Evolutionary conservation across 1,140 invertebrate genomes (phyloP).

Genomic region (Oedothorax gibbosus): DNA sequence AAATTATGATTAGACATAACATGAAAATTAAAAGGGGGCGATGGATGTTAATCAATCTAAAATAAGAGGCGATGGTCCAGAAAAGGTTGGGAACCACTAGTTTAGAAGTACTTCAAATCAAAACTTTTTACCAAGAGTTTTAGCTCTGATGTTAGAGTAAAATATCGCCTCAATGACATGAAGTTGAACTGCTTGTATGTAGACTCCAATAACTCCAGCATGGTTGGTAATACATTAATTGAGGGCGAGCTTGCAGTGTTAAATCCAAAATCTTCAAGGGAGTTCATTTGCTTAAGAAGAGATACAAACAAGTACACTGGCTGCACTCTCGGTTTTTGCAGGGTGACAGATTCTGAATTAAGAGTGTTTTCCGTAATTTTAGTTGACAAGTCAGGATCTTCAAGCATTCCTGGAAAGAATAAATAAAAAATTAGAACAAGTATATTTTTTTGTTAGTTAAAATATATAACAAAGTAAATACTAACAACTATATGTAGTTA

Average conservation of each 20-base stretch:
- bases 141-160: slow-evolving; percentile 30
- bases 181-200: slow-evolving; percentile 15
- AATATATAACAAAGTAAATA: too few species aligned
- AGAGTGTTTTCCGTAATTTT: not conserved
- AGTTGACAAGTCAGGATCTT: slow-evolving; percentile 12
- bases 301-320: slow-evolving; percentile 13
- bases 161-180: slow-evolving; percentile 28
- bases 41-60: too few species aligned
- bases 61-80: too few species aligned
- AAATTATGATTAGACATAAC: too few species aligned
- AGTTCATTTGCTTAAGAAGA: not conserved
- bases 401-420: slow-evolving; percentile 13
- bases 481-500: too few species aligned
- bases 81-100: too few species aligned
- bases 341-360: not conserved
- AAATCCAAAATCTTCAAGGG: not conserved
- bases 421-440: not conserved
- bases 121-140: slow-evolving; percentile 24
- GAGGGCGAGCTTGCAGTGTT: not conserved
- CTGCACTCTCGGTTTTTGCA: not conserved
- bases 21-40: too few species aligned
- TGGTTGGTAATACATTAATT: not conserved
- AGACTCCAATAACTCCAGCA: slow-evolving; percentile 17
- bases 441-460: too few species aligned
- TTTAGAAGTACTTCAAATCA: not conserved